These are phyloP conservation scores for Cyprinus carpio DNA, from an alignment of 2,113 vertebrate species.

Conservation along the genomic window DNA sequence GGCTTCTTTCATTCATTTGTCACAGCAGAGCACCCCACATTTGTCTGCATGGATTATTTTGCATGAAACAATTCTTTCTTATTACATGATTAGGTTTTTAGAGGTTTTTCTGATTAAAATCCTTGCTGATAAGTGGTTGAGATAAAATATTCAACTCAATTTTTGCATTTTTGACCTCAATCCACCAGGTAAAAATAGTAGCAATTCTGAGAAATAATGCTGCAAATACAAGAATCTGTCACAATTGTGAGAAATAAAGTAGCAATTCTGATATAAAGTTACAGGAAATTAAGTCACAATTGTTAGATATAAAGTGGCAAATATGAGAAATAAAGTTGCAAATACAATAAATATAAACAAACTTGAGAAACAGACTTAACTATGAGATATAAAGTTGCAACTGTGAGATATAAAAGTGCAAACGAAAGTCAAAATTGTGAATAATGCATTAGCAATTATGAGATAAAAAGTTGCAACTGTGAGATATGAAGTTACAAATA, in stretches of 20 bases:
- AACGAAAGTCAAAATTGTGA: no score
- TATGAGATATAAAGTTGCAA: no score
- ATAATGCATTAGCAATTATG: background rate
- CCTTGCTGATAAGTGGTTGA: background rate
- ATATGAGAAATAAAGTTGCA: background rate
- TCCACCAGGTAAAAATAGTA: background rate
- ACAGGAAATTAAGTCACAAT: background rate
- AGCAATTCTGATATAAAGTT: no score
- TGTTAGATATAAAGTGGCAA: no score
- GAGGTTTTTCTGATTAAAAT: background rate
- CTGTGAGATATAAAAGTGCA: no score
- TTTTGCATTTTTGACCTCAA: background rate
- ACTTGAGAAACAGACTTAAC: no score
- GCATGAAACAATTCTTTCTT: conserved; percentile 23
- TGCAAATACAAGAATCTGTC: no score
- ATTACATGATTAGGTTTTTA: background rate
- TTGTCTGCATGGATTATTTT: conserved; percentile 42
- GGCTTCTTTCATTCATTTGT: conserved; percentile 56
- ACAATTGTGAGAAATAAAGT: no score
- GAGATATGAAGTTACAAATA: no score
- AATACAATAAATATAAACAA: no score
- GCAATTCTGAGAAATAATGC: no score
- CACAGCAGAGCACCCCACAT: conserved; percentile 17
- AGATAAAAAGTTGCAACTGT: no score
- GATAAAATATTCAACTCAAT: background rate